Evolutionary conservation across 2,888 invertebrate genomes (phyloP), one percentile per base, ranked within the genome.

Genomic region (Cryptus viduatorius): DNA sequence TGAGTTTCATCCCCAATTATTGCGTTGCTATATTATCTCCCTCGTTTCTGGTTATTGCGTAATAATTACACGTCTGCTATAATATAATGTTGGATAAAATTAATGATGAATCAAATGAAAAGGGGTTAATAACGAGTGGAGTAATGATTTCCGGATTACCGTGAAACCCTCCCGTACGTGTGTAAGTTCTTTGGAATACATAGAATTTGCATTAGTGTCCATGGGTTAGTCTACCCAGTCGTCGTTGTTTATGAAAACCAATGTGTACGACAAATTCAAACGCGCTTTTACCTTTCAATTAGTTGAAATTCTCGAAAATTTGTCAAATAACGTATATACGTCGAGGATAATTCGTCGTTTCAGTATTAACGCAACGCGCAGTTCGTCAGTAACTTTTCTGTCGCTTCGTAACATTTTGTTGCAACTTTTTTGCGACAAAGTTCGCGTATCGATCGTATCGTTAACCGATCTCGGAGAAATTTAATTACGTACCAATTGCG

Each of bases 81-180:
- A 12, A 64, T 64, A 42, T 42, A 48, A 46, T 53, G 19, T 50
- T 31, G 31, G 42, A 61, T 73, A 29, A 64, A 65, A 61, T 42
- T 75, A 75, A 75, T 65, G 50, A 75, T 65, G 37, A 50, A 50
- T 48, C 31, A 42, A 65, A 50, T 14, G 29, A 44, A 24, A 44
- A 19, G 72, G 16, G 56, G 19, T 16, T 44, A 42, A 69, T 16
- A 24, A 37, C 37, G n/a, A 42, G 56, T 7, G 72, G 56, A 24
- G 56, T 56, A 72, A 72, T 72, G 44, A 72, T 72, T 59, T 72
- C 59, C 72, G 59, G 42, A 44, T 46, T 56, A 59, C 56, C 5
- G 24, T 56, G 24, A 44, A 48, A 37, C 37, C 37, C 7, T 8
- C 37, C 3, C 53, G 53, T 53, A 24, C 19, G 24, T 56, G 56